Conservation (phyloP, 2,888 invertebrate species). For the Villa cingulata region DNA sequence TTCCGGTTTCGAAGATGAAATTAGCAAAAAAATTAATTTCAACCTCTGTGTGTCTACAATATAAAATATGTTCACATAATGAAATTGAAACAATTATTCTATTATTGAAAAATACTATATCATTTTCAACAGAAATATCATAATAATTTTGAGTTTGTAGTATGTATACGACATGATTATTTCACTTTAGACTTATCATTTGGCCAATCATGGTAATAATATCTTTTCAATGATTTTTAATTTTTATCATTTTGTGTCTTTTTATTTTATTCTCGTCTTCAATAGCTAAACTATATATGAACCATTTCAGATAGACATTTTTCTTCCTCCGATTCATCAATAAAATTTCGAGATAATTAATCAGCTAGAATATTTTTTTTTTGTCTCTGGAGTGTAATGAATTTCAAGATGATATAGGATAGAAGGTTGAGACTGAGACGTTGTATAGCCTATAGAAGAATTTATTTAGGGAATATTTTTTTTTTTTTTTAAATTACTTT, state of each 20-base stretch:
- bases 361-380: background rate
- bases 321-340: background rate
- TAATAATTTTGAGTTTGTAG: slow-evolving; percentile 1
- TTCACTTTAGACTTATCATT: background rate
- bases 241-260: background rate
- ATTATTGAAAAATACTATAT: slow-evolving; percentile 2
- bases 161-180: slow-evolving; percentile 1
- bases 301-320: background rate
- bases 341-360: background rate
- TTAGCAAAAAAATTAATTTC: too few species aligned
- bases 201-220: slow-evolving; percentile 10
- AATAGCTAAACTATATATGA: background rate
- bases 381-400: background rate
- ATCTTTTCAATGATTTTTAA: background rate
- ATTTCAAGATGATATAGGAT: background rate
- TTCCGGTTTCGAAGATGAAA: too few species aligned
- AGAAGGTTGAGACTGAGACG: background rate
- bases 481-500: too few species aligned
- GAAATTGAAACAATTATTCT: slow-evolving; percentile 6
- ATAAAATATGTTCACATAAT: slow-evolving; percentile 3
- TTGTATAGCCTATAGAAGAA: slow-evolving; percentile 7
- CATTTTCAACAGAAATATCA: slow-evolving; percentile 2
- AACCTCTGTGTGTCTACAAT: too few species aligned
- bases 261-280: background rate
- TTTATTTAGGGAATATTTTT: slow-evolving; percentile 1